Evolutionary conservation across 2,113 vertebrate species (phyloP).

Genomic region (Emydocephalus ijimae): DNA sequence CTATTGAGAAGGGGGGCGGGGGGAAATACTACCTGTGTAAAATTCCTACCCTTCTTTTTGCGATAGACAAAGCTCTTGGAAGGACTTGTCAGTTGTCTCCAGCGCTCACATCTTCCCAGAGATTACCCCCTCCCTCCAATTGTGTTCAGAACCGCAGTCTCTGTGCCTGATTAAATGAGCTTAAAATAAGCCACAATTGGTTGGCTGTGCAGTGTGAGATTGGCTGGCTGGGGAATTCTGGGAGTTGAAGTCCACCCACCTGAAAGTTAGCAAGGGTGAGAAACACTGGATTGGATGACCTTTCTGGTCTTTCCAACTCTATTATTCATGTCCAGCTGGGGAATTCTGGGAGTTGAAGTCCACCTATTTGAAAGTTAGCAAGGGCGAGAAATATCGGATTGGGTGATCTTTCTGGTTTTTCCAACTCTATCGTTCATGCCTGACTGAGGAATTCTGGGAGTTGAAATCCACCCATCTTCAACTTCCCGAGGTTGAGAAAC

Average conservation of each 20-base stretch:
- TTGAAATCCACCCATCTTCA: no score
- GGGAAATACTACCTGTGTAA: background rate
- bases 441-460: no score
- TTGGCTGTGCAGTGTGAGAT: background rate
- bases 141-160: background rate
- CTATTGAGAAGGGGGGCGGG: background rate
- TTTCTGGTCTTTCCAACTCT: no score
- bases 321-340: no score
- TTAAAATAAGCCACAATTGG: background rate
- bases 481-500: background rate
- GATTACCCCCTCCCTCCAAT: background rate
- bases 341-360: no score
- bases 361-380: no score
- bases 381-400: no score
- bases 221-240: background rate
- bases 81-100: background rate
- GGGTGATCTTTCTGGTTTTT: no score
- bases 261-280: background rate
- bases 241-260: background rate
- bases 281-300: no score
- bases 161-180: background rate
- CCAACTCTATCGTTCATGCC: no score
- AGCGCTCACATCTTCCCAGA: background rate
- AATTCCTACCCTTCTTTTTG: background rate
- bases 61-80: constrained; percentile 7